Evolutionary conservation across 2,113 vertebrate genomes (phyloP), one percentile per base, ranked within the genome.

Genomic region (Neoarius graeffei): DNA sequence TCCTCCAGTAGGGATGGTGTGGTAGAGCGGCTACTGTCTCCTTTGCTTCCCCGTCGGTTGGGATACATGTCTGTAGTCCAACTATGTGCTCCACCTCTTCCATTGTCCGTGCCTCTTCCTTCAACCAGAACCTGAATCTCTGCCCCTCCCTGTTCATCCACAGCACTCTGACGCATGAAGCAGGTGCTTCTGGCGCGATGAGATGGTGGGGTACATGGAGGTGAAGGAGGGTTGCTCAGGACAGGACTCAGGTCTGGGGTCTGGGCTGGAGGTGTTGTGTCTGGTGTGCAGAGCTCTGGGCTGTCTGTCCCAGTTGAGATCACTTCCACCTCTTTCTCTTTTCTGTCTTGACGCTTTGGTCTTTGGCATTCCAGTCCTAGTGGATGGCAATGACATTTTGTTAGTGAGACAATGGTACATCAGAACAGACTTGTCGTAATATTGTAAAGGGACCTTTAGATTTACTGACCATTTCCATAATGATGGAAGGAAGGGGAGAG

Each of bases 401-500:
- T 83, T 64, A 87, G 56, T 52, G 42, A 48, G 10, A 62, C 30
- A 62, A 42, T 82, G 80, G 19, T 62, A 20, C 57, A 59, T 8
- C n/a, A 82, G 4, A 82, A 62, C 27, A 81, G 79, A 59, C 19
- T 81, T 81, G 42, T 42, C 42, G 42, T 35, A 59, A 13, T 25
- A 19, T 79, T 27, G 54, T 23, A 35, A 23, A 42, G 19, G 42
- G 8, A 84, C 71, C n/a, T 67, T 67, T 59, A 71, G 73, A 48
- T 85, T n/a, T 52, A 95, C 97, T 97, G 93, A 99, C 98, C 98
- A 0, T 99, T 99, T 85, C 97, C 97, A 89, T 97, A 95, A 95
- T 98, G 98, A 95, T 98, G 97, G 92, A 98, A 98, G 94, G 98
- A 98, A 81, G 98, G 98, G 0, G 98, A 99, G 93, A 99, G 98